Evolutionary conservation across 2,113 vertebrate species (phyloP).

Genomic region (Indicator maculatus): DNA sequence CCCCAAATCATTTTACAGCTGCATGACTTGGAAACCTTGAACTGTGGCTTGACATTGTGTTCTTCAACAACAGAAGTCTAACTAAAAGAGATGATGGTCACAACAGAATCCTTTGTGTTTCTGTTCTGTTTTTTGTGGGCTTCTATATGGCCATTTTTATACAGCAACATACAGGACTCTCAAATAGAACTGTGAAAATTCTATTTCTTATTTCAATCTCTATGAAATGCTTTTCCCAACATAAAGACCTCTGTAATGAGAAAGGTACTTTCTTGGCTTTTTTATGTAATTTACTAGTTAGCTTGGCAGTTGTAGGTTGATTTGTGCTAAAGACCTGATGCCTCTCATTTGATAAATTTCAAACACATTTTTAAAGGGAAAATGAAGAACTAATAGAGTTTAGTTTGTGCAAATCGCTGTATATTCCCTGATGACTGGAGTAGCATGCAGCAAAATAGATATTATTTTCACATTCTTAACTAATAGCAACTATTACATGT

Average conservation of each 20-base stretch:
- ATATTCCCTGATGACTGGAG: neutral
- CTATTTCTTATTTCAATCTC: neutral
- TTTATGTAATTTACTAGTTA: neutral
- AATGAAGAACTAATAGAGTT: neutral
- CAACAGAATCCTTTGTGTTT: neutral
- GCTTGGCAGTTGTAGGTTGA: neutral
- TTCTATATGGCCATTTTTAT: neutral
- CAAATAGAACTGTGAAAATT: neutral
- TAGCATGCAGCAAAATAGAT: neutral
- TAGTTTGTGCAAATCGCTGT: neutral
- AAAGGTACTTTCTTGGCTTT: neutral
- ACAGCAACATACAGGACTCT: neutral
- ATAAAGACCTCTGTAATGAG: neutral
- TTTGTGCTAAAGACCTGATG: neutral
- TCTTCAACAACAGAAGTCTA: neutral
- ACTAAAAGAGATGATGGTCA: neutral
- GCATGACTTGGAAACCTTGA: neutral
- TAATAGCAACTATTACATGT: neutral
- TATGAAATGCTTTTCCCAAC: neutral
- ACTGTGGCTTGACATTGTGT: neutral
- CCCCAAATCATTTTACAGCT: neutral
- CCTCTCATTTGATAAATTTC: neutral
- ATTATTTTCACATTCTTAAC: conserved; percentile 22
- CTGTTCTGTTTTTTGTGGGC: neutral
- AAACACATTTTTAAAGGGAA: neutral